Base-by-base conservation (phyloP, 2,888 invertebrate species). In the Protodeltote pygarga region DNA sequence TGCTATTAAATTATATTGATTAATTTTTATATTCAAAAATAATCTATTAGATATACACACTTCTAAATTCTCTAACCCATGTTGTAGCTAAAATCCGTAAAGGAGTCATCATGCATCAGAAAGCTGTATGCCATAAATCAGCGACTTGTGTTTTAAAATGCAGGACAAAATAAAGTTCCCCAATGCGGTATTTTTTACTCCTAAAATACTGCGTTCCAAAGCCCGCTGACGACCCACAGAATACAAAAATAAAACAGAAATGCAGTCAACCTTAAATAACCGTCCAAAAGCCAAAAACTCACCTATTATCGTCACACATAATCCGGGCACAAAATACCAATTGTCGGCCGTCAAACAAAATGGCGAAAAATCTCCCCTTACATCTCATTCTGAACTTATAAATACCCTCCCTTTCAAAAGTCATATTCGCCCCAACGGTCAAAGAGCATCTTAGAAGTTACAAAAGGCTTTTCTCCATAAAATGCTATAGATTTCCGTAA, bases 341-440 rank as follows among this genome's bases (percentile, higher is more conserved):
- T 55, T 11, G 34, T 10, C n/a, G 27, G 16, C 21, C 11, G 17
- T 5, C n/a, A 16, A 21, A 27, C 34, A 39, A 52, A 33, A 47
- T 8, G 28, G 25, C 40, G 33, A 25, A 31, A 58, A 58, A 47
- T 47, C 57, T 8, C 32, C 34, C 60, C 29, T 58, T 57, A 58
- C 57, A 58, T 57, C 35, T 32, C 32, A 39, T 49, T 38, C 38
- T 29, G 25, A 16, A 13, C 10, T 15, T 10, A 15, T 40, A 23
- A 48, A 41, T 55, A 55, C 37, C 21, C 33, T 55, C 33, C 33
- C 23, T 31, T 21, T 39, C n/a, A 23, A 31, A 54, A 40, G 35
- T 25, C 45, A 33, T 29, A 10, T 34, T 41, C n/a, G 13, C 5
- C 14, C 20, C 29, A 48, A 29, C 41, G 49, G 49, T 42, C 42